Evolutionary conservation across 2,797 vertebrate genomes (phyloP), one percentile per base, ranked within the genome.

Genomic region (Labroides dimidiatus): DNA sequence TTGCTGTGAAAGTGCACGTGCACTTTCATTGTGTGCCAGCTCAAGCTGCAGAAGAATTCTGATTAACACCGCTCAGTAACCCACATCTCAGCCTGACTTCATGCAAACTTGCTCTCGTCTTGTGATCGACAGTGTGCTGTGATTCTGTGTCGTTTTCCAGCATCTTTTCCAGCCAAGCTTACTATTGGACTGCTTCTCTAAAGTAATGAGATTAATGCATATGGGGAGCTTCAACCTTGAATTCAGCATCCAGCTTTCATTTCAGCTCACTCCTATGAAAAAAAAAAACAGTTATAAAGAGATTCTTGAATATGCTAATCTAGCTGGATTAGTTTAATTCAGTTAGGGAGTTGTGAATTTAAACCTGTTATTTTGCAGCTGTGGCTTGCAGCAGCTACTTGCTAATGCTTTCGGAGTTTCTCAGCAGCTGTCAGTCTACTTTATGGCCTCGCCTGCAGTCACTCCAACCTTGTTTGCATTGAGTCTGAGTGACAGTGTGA

Each of bases 141-240:
- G 47, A 65, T 55, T 41, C 51, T 11, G 44, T 68, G 63, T 77
- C 49, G 19, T 82, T 81, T 69, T 65, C 59, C 80, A 58, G 60
- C 73, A 9, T 68, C 30, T 27, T 73, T 72, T 82, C 52, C 77
- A 65, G 70, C 73, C 67, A 44, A 64, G 62, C 58, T 69, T 33
- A 67, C 81, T 49, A 50, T 63, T 55, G 75, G 72, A 80, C 68
- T 47, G 55, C 63, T 56, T 52, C 24, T 30, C 73, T 75, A 19
- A 50, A 78, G 69, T 81, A 87, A 89, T 84, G 65, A 88, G 82
- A 90, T 87, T 67, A 85, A 86, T 82, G 77, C 72, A 66, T 1
- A 54, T 85, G 67, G 55, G 77, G 78, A 75, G 86, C 69, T 87
- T 86, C 86, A 84, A 90, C 90, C 89, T 92, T 87, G 84, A 81